Conservation (phyloP, 2,113 vertebrate species). For the Nannospalax galili region DNA sequence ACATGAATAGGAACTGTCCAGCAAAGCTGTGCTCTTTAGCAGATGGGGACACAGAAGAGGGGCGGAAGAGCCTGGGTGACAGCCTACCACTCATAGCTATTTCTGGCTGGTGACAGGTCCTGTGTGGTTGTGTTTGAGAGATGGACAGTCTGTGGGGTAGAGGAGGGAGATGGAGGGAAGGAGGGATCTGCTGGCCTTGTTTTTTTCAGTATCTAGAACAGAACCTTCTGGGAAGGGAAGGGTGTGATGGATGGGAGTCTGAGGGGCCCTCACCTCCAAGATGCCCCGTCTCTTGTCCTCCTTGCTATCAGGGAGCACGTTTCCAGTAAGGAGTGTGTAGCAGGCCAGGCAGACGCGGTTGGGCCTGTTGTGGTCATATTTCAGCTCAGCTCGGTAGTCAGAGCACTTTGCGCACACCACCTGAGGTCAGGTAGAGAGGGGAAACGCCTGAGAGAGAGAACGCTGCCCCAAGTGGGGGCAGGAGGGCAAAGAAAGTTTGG, state of each 20-base stretch:
- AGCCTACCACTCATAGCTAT: not conserved
- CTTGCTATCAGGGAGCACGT: conserved; percentile 45
- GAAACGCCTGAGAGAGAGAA: too few relatives aligned
- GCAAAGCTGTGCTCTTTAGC: not conserved
- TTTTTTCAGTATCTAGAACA: not conserved
- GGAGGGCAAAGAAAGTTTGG: too few relatives aligned
- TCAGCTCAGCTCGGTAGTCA: conserved; percentile 81
- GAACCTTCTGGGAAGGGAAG: fast-evolving
- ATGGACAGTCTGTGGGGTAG: not conserved
- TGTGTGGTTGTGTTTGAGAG: not conserved
- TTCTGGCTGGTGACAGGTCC: not conserved
- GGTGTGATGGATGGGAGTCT: fast-evolving
- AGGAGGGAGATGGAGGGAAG: too few relatives aligned
- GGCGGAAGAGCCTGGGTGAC: fast-evolving
- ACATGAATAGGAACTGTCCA: fast-evolving
- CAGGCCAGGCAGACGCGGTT: conserved; percentile 86
- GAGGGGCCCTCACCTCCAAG: conserved; percentile 83
- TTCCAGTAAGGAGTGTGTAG: conserved; percentile 83
- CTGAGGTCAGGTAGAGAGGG: conserved; percentile 58
- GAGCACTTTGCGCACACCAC: conserved; percentile 89
- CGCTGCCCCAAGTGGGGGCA: too few relatives aligned
- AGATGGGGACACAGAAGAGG: not conserved
- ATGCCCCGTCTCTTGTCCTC: conserved; percentile 83
- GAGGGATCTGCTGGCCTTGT: fast-evolving
- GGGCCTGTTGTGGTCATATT: conserved; percentile 81